These are phyloP conservation scores for Drosophila trapezifrons DNA, from an alignment of 1,140 invertebrate species.

Conservation along the genomic window DNA sequence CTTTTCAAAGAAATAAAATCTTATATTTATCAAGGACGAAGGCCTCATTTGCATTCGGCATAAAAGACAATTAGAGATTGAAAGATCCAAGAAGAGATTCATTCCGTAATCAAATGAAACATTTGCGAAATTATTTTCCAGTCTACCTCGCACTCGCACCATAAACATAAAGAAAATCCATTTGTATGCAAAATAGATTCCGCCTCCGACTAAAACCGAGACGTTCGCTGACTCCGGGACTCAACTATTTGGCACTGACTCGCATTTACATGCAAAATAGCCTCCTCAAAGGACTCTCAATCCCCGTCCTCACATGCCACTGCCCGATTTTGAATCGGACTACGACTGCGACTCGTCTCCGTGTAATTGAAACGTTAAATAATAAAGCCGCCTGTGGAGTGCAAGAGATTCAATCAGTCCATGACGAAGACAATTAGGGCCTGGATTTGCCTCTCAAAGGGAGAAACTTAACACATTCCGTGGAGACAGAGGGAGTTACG, in stretches of 20 bases:
- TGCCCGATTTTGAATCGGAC: constrained; percentile 58
- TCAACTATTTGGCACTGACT: constrained; percentile 71
- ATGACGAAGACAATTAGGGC: constrained; percentile 66
- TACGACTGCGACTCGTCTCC: constrained; percentile 26
- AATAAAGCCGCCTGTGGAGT: constrained; percentile 74
- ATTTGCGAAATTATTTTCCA: constrained; percentile 78
- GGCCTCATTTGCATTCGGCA: constrained; percentile 23
- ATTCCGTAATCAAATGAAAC: constrained; percentile 80
- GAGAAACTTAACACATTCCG: constrained; percentile 6
- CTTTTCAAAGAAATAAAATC: background rate
- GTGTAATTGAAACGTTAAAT: constrained; percentile 81
- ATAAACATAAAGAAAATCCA: constrained; percentile 81
- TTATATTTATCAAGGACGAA: constrained; percentile 9
- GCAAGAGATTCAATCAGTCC: constrained; percentile 77
- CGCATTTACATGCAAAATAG: constrained; percentile 81
- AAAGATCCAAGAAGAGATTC: constrained; percentile 47
- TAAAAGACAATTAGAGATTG: constrained; percentile 53
- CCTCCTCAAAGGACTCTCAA: constrained; percentile 53
- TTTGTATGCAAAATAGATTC: constrained; percentile 80
- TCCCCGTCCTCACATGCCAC: constrained; percentile 22
- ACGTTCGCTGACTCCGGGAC: constrained; percentile 21
- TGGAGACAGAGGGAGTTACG: background rate
- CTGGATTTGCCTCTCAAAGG: constrained; percentile 54
- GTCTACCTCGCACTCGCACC: constrained; percentile 43
- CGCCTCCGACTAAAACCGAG: constrained; percentile 34